These are phyloP conservation scores for Dysidea cf. avara DNA, from an alignment of 37 sponge, comb jelly and placozoan species.

Conservation along the genomic window DNA sequence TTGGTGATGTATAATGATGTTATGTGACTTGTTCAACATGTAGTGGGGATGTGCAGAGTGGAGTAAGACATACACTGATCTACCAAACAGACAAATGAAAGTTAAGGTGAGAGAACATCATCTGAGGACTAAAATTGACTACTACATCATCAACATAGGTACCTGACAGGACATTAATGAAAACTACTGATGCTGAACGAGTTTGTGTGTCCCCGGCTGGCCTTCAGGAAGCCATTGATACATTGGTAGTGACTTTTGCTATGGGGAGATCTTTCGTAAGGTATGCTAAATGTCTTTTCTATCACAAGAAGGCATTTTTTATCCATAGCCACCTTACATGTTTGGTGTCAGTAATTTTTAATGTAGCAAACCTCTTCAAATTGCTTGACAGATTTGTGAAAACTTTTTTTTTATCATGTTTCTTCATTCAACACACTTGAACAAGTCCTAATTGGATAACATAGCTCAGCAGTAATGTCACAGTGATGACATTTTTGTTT, in stretches of 20 bases:
- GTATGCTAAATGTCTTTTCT: slow-evolving; percentile 36
- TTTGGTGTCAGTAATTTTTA: too few relatives aligned
- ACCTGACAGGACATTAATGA: slow-evolving; percentile 63
- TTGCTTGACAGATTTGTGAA: too few relatives aligned
- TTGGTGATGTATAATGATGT: too few relatives aligned
- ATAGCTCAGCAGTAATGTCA: too few relatives aligned
- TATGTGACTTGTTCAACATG: too few relatives aligned
- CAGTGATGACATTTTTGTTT: too few relatives aligned
- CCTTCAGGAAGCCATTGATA: slow-evolving; percentile 77
- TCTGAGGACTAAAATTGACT: background rate
- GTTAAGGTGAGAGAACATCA: slow-evolving; percentile 55
- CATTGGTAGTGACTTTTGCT: slow-evolving; percentile 32
- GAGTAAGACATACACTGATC: slow-evolving; percentile 75
- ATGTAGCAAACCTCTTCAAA: too few relatives aligned
- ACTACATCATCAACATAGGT: slow-evolving; percentile 32
- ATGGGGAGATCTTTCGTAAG: slow-evolving; percentile 84
- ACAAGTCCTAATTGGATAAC: too few relatives aligned
- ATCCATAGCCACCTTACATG: too few relatives aligned
- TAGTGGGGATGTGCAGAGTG: slow-evolving; percentile 76
- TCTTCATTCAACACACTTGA: too few relatives aligned
- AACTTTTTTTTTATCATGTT: too few relatives aligned
- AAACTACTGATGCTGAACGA: slow-evolving; percentile 81
- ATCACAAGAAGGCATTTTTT: too few relatives aligned
- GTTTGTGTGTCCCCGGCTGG: slow-evolving; percentile 61
- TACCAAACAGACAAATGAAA: slow-evolving; percentile 85